Base-by-base conservation (phyloP, 1,140 invertebrate species). In the Pogonus chalceus region DNA sequence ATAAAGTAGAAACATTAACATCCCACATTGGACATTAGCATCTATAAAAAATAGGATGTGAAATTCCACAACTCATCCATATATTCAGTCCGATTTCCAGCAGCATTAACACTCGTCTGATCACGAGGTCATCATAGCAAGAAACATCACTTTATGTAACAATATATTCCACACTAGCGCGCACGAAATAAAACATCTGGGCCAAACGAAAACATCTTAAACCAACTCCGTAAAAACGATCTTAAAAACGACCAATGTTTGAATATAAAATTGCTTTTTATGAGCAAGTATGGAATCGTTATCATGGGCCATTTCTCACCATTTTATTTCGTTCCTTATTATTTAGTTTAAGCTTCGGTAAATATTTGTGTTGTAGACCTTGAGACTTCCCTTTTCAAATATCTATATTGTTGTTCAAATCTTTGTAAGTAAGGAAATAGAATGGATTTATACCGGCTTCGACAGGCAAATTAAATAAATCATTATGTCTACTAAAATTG, bases 211-310 rank as follows among this genome's bases (percentile, higher is more conserved):
- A 31, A 31, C 4, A 31, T 14, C 4, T 14, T 7, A 4, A 43
- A 43, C 37, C 7, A 43, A 43, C 37, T n/a, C n/a, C n/a, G 18
- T 43, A 43, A 43, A 43, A 43, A 43, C 37, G 37, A 43, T 43
- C 37, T 43, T 43, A 43, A 7, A 31, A 7, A 7, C 26, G 4
- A 31, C 9, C 37, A n/a, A 43, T 43, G 37, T 43, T 43, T 43
- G 7, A n/a, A n/a, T n/a, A n/a, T n/a, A n/a, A 43, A 43, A 18
- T 4, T 9, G 7, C 18, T 43, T 31, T 31, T 43, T 43, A 18
- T 43, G 18, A 16, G 4, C 37, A n/a, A n/a, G n/a, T 18, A 43
- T 43, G 37, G 37, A 16, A 16, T 16, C 7, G 18, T 4, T 16
- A 43, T 43, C 37, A 43, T 16, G 37, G 37, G 37, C 37, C 18